Percentiles rank a stretch among this genome's conserved stretches.
Evolutionary conservation across 2,888 invertebrate genomes (phyloP).

Genomic region (Thecocarcelia acutangulata): DNA sequence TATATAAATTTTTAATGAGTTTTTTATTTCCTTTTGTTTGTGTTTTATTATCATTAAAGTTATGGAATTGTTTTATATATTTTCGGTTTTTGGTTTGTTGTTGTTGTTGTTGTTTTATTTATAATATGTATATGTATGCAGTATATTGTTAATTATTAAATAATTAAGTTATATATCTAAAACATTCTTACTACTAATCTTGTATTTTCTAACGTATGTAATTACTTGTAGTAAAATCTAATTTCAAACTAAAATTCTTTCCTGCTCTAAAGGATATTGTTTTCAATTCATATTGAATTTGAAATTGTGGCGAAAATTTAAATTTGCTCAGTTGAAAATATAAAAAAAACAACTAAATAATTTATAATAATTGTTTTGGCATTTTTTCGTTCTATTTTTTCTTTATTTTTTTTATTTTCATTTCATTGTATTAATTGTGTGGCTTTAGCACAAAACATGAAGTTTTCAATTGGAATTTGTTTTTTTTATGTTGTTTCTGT

Average conservation of each 20-base stretch:
- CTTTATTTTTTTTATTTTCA: slow-evolving; percentile 26
- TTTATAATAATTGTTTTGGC: slow-evolving; percentile 1
- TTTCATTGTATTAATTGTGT: slow-evolving; percentile 25
- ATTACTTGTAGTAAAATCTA: slow-evolving; percentile 57
- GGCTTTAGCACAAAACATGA: slow-evolving; percentile 39
- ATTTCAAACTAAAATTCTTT: slow-evolving; percentile 38
- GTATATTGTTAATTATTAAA: slow-evolving; percentile 3
- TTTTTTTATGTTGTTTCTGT: neutral
- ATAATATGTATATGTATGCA: slow-evolving; percentile 1
- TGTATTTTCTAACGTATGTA: slow-evolving; percentile 44
- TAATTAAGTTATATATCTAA: slow-evolving; percentile 45
- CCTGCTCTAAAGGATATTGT: slow-evolving; percentile 22
- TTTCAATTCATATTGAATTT: slow-evolving; percentile 2
- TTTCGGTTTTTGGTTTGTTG: neutral
- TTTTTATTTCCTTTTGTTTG: slow-evolving; percentile 29
- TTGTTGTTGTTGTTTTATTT: slow-evolving; percentile 9
- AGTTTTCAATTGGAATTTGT: neutral
- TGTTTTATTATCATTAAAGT: slow-evolving; percentile 38
- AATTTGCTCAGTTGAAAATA: slow-evolving; percentile 8
- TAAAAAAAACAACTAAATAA: slow-evolving; percentile 6
- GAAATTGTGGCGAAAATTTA: slow-evolving; percentile 22
- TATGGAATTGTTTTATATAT: slow-evolving; percentile 46
- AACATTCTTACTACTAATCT: slow-evolving; percentile 56
- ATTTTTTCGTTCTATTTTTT: neutral
- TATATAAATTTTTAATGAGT: slow-evolving; percentile 47